Evolutionary conservation across 2,797 vertebrate species (phyloP).

Genomic region (Acanthiza pusilla): DNA sequence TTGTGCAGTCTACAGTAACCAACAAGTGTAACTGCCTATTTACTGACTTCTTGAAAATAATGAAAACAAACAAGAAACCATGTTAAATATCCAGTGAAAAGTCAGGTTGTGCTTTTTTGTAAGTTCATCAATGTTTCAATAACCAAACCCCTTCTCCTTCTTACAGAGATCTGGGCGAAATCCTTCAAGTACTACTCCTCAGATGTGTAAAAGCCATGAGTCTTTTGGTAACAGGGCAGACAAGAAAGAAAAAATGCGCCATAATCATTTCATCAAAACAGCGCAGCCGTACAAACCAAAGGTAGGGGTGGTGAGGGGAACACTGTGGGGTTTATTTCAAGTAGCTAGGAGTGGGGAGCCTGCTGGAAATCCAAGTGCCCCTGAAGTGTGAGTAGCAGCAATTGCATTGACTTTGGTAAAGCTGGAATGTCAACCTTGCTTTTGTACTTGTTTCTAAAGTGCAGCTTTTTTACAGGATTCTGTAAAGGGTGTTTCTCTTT

Average conservation of each 20-base stretch:
- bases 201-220: slow-evolving; percentile 90
- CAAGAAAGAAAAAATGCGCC: slow-evolving; percentile 96
- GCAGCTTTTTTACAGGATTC: not conserved
- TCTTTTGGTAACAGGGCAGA: slow-evolving; percentile 94
- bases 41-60: not conserved
- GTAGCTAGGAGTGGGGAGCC: not conserved
- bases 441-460: not conserved
- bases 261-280: slow-evolving; percentile 99
- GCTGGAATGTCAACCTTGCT: not conserved
- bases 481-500: not conserved
- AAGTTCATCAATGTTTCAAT: not conserved
- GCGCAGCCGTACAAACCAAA: slow-evolving; percentile 98
- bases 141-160: not conserved
- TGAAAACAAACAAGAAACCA: not conserved
- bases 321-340: not conserved
- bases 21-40: not conserved
- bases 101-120: not conserved
- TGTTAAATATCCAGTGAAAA: not conserved
- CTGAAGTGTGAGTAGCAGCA: not conserved
- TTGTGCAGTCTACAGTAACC: not conserved
- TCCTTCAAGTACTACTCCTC: slow-evolving; percentile 82
- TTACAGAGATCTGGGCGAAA: slow-evolving; percentile 89
- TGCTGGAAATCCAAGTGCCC: not conserved
- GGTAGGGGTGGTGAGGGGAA: slow-evolving; percentile 65
- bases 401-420: not conserved